Base-by-base conservation (phyloP, 2,888 invertebrate species). In the Camptogramma bilineatum region DNA sequence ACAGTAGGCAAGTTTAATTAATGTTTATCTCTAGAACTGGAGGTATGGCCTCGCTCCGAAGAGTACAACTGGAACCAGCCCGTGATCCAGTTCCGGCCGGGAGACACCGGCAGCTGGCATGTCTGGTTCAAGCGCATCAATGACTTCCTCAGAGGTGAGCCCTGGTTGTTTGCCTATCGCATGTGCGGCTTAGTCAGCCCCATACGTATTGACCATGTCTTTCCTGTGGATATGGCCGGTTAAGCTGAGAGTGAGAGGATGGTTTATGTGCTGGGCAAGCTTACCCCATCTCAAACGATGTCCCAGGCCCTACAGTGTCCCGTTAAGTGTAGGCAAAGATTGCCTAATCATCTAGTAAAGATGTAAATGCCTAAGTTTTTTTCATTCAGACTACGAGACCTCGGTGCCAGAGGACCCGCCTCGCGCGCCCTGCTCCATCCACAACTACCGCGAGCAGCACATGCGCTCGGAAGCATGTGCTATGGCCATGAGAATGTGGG, bases 51-150 rank as follows among this genome's bases (percentile, higher is more conserved):
- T 3, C 86, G 87, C 0, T 85, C 89, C 0, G 88, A 88, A 1
- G 88, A 89, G 68, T 88, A 86, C 79, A 83, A 79, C 64, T 86
- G 83, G 81, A 85, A 89, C 44, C 83, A 93, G 72, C 91, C 93
- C 0, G 76, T 90, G 59, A 92, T 93, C 68, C 86, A 88, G 78
- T 89, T 91, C 78, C 74, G 81, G 0, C 76, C 84, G 3, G 76
- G 76, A 24, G 90, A 93, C 74, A 82, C 90, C 0, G 93, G 91
- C 74, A 91, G 87, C 83, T 90, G 90, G 91, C 86, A 89, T 28
- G 75, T 76, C n/a, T 93, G 93, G 93, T 86, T 83, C 75, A 77
- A 80, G 53, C 84, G 88, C 19, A 84, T 89, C 80, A 90, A 87
- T 68, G 87, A 90, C 10, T 92, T 93, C 78, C 84, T 93, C 2